Conservation (phyloP, 2,113 vertebrate species). For the Pitta sordida region DNA sequence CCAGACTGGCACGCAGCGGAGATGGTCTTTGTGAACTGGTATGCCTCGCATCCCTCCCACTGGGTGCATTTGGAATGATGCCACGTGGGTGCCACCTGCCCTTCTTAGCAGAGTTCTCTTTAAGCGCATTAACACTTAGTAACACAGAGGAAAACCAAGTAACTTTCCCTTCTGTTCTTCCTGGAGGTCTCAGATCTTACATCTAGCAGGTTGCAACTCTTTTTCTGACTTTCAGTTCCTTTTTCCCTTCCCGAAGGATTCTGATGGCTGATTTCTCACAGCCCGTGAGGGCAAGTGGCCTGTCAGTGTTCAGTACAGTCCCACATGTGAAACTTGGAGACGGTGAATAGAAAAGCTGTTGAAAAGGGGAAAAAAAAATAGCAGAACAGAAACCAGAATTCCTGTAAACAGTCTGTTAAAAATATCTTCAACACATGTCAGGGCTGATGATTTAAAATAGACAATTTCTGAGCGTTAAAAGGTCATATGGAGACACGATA, state of each 20-base stretch:
- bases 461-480: constrained; percentile 2
- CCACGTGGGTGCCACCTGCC: background rate
- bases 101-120: background rate
- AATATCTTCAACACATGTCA: constrained; percentile 36
- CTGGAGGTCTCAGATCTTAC: background rate
- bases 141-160: background rate
- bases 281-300: background rate
- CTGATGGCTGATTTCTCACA: background rate
- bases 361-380: background rate
- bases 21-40: background rate
- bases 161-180: background rate
- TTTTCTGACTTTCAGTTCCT: background rate
- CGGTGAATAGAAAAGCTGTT: constrained; percentile 22
- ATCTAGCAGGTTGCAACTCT: background rate
- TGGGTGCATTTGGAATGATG: accelerated
- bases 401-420: constrained; percentile 60
- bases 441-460: constrained; percentile 18
- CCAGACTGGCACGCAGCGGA: accelerated
- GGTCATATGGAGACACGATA: background rate
- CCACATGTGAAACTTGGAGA: background rate
- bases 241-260: background rate
- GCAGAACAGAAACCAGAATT: constrained; percentile 63
- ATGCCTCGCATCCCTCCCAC: accelerated
- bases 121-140: accelerated
- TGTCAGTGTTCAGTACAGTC: background rate